Base-by-base conservation (phyloP, 2,888 invertebrate species). In the Cremastinae sp. region DNA sequence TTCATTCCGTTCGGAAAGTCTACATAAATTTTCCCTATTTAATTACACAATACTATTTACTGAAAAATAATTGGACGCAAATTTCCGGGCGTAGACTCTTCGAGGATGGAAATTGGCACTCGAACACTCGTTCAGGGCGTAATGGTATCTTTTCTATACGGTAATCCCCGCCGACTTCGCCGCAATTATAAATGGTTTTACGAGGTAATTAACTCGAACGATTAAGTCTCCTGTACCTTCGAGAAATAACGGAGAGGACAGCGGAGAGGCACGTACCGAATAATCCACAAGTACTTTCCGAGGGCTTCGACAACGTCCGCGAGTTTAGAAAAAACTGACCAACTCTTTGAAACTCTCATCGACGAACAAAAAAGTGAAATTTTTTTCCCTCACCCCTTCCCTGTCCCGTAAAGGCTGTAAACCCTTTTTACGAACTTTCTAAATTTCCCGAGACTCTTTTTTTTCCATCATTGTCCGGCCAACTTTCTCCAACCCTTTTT, bases 321-420 rank as follows among this genome's bases (percentile, higher is more conserved):
- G 71, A 76, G 78, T 70, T 78, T 43, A 65, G 65, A 75, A 80
- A 82, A 81, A 82, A 82, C 82, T 82, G 80, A 79, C 76, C 43
- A 66, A 78, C 66, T 79, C 69, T 74, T 78, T 73, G 53, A 61
- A 47, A 49, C n/a, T n/a, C n/a, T n/a, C n/a, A 18, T 20, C 18
- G 55, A 20, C n/a, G 37, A 71, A 59, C 55, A 76, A 83, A 82
- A 86, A 85, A 86, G 86, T 83, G 84, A 87, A 87, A 87, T 82
- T 79, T 74, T 18, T 14, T 45, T 74, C 79, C 84, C 86, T 83
- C 84, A 82, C 85, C 80, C 77, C 76, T 56, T 51, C 18, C 41
- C 2, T 41, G 5, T 20, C 39, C 41, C 16, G 28, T 41, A 2
- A n/a, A 8, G 45, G 70, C 49, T 65, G 56, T 62, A 74, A 83